A percentile compares a stretch with the other conserved stretches of the same genome.
phyloP scores from a whole-genome alignment of 2,113 vertebrate genomes.

The Capreolus pygargus region DNA sequence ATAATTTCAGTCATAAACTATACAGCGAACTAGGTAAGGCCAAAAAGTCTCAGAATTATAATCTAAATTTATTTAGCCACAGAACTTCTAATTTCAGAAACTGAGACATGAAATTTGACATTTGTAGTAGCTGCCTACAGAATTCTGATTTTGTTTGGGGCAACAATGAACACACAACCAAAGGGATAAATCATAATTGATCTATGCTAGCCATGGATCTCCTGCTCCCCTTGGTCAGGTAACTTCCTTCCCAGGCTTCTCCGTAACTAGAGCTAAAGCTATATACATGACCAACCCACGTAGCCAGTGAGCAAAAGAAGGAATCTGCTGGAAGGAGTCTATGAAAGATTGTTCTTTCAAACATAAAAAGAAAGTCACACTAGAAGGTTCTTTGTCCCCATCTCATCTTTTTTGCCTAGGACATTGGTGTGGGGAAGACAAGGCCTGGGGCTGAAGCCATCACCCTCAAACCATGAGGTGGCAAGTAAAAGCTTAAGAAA shows the following conservation, averaged over 20 bases:
- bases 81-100: conserved; percentile 24
- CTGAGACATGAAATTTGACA: not conserved
- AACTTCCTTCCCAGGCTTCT: not conserved
- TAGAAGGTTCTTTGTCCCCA: not conserved
- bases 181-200: not conserved
- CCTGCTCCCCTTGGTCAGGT: not conserved
- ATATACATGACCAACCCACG: not conserved
- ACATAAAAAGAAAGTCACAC: not conserved
- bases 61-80: conserved; percentile 8
- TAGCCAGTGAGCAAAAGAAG: not conserved
- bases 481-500: not conserved
- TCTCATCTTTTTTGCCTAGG: not conserved
- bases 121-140: not conserved
- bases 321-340: not conserved
- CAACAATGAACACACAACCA: not conserved
- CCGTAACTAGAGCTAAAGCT: not conserved
- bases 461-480: not conserved
- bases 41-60: conserved; percentile 18
- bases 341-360: conserved; percentile 1
- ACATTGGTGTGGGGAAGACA: not conserved
- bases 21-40: not conserved
- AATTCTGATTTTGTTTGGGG: conserved; percentile 2
- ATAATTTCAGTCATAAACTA: conserved; percentile 5
- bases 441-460: not conserved
- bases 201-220: not conserved